Base-by-base conservation (phyloP, 2,113 vertebrate species). In the Ameiurus melas region DNA sequence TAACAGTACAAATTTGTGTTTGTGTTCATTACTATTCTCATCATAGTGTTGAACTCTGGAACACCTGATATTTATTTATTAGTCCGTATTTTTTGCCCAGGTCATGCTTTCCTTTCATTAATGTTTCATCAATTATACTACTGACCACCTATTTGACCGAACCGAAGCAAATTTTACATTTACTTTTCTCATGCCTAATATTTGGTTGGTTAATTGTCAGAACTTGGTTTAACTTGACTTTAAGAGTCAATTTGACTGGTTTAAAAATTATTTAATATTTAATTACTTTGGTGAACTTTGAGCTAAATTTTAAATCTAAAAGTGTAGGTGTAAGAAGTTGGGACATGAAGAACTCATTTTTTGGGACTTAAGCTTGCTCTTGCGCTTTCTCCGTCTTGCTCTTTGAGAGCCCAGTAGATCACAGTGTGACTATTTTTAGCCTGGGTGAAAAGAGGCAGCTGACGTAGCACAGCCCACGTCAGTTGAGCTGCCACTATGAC, bases 391-490 rank as follows among this genome's bases (percentile, higher is more conserved):
- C 13, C 51, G 80, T 84, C 68, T 90, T 84, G 86, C 83, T 89
- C 85, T 89, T 55, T 88, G 85, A 87, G 90, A 81, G 83, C 89
- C 87, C 85, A 90, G 87, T 91, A 57, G 93, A 93, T 92, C 94
- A 93, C 91, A 92, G 92, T 92, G 92, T 88, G 70, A 90, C 94
- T 96, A 96, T 96, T 94, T 94, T 94, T 95, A 96, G 95, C 92
- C 5, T 85, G 91, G 91, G 92, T 94, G 94, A 93, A 95, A 93
- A 94, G 93, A 96, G 93, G 94, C 93, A 94, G 94, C 94, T 95
- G 95, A 96, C 92, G 92, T 95, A 94, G 94, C 94, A 93, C 92
- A 94, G 94, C 93, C 94, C 92, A 94, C 95, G 94, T 95, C 95
- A 94, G 94, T 93, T 92, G 94, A 93, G 93, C 94, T 91, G 93